Conservation (phyloP, 2,888 invertebrate genomes). For the Epistrophella euchroma region DNA sequence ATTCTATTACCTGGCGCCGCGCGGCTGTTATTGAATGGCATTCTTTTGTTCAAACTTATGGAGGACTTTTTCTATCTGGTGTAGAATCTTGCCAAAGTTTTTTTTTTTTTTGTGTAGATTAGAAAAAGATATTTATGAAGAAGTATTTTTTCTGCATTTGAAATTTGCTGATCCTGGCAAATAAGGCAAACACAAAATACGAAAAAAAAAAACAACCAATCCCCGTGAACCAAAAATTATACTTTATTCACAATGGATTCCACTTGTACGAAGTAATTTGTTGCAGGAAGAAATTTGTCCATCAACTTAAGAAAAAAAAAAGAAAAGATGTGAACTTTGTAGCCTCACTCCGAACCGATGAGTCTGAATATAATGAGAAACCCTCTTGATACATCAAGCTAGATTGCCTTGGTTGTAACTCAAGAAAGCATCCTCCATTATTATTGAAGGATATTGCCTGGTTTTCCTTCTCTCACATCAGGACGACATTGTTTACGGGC, state of each 20-base stretch:
- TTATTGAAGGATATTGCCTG: slow-evolving; percentile 64
- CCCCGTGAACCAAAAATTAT: not conserved
- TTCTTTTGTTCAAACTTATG: slow-evolving; percentile 39
- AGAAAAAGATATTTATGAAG: slow-evolving; percentile 3
- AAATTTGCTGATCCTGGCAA: slow-evolving; percentile 24
- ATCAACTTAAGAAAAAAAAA: not conserved
- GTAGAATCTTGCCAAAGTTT: not conserved
- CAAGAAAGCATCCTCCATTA: slow-evolving; percentile 26
- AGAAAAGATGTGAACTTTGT: not conserved
- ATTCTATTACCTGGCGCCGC: slow-evolving; percentile 64
- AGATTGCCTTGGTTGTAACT: slow-evolving; percentile 34
- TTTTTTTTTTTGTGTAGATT: slow-evolving; percentile 23
- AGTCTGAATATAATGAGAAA: slow-evolving; percentile 40
- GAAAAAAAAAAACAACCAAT: not conserved
- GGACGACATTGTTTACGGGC: slow-evolving; percentile 62
- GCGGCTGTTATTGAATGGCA: slow-evolving; percentile 38
- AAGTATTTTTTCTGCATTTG: not conserved
- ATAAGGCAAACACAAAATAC: not conserved
- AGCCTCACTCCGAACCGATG: not conserved
- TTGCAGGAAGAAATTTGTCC: not conserved
- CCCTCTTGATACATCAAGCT: slow-evolving; percentile 22
- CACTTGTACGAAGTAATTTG: slow-evolving; percentile 1
- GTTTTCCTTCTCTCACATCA: slow-evolving; percentile 34
- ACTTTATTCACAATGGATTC: slow-evolving; percentile 16
- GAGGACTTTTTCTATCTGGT: slow-evolving; percentile 16